These are phyloP conservation scores for Mactra quadrangularis DNA, from an alignment of 1,140 invertebrate genomes.

Conservation along the genomic window DNA sequence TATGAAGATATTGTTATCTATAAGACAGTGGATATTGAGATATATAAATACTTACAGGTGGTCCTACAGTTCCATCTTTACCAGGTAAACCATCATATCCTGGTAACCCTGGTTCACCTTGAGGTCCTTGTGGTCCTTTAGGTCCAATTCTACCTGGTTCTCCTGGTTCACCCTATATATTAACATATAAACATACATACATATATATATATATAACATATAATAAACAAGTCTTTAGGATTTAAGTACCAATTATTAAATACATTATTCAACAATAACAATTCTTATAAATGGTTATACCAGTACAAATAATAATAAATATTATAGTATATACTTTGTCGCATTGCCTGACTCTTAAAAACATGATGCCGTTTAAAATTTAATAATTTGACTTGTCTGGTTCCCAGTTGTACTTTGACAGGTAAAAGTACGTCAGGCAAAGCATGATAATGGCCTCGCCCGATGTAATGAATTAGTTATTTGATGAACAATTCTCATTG, in stretches of 20 bases:
- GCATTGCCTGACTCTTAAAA: no score
- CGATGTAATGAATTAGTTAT: no score
- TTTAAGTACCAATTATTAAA: not conserved
- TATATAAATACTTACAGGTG: conserved; percentile 41
- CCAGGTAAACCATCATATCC: conserved; percentile 51
- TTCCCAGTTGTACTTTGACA: no score
- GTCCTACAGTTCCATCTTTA: conserved; percentile 27
- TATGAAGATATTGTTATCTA: no score
- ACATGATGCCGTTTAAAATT: no score
- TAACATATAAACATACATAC: not conserved
- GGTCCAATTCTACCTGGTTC: conserved; percentile 56
- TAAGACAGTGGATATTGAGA: no score
- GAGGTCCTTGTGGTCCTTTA: conserved; percentile 49
- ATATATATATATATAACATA: not conserved
- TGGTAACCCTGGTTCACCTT: conserved; percentile 45
- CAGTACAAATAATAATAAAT: not conserved
- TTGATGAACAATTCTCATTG: no score
- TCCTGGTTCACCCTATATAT: conserved; percentile 61
- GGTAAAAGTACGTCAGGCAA: no score
- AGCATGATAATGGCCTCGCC: no score
- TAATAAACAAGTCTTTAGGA: not conserved
- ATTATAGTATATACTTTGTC: no score
- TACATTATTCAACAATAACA: not conserved
- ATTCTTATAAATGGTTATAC: not conserved
- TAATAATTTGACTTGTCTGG: no score